Conservation (phyloP, 2,888 invertebrate genomes). For the Galerucella pusilla region DNA sequence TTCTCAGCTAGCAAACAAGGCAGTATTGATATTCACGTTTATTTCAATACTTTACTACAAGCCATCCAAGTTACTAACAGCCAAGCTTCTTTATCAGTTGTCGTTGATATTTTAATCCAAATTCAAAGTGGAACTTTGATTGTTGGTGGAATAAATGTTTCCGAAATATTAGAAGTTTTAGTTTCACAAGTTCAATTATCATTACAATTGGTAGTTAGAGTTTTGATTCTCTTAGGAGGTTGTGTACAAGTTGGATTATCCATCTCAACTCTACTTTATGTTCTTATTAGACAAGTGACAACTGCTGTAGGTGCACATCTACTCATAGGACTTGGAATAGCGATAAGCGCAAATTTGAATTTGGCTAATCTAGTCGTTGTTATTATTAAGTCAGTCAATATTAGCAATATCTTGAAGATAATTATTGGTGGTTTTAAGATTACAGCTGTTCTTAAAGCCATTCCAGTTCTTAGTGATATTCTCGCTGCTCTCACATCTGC, state of each 20-base stretch:
- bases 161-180: conserved; percentile 35
- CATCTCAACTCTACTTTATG: conserved; percentile 36
- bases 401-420: conserved; percentile 19
- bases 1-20: conserved; percentile 22
- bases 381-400: conserved; percentile 31
- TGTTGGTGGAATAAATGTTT: conserved; percentile 38
- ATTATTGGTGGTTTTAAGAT: conserved; percentile 28
- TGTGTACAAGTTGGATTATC: conserved; percentile 28
- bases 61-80: conserved; percentile 29
- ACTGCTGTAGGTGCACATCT: conserved; percentile 34
- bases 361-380: conserved; percentile 13
- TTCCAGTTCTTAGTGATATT: conserved; percentile 41
- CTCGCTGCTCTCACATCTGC: conserved; percentile 24
- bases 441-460: conserved; percentile 17
- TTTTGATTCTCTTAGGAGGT: conserved; percentile 34
- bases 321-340: conserved; percentile 34
- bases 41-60: conserved; percentile 32
- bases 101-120: conserved; percentile 32
- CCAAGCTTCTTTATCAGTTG: conserved; percentile 24
- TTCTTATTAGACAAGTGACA: conserved; percentile 35
- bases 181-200: conserved; percentile 2
- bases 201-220: conserved; percentile 31
- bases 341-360: conserved; percentile 15
- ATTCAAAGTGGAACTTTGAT: conserved; percentile 33
- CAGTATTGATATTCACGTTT: conserved; percentile 28